Evolutionary conservation across 2,888 invertebrate species (phyloP), one percentile per base, ranked within the genome.

Genomic region (Prosapia bicincta): DNA sequence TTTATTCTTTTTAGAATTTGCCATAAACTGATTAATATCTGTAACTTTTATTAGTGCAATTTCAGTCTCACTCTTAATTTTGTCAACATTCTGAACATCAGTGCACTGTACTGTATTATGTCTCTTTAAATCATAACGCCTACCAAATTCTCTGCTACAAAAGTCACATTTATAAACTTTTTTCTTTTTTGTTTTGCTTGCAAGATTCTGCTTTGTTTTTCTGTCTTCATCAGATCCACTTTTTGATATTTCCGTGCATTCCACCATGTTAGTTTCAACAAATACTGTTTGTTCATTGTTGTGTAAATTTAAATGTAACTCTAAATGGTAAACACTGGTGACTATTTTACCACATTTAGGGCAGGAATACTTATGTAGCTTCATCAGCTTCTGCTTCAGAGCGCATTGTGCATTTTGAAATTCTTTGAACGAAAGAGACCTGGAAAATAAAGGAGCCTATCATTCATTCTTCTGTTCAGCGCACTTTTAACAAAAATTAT

Each of bases 371-470:
- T 30, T 71, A 30, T 72, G 1, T 15, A 43, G 10, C 67, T 68
- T 10, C 20, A 68, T 20, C 28, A 73, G 25, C 54, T 43, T 73
- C 26, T 32, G 43, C 28, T 23, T 73, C 73, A 73, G 66, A n/a
- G 73, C 67, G 38, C 43, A 68, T 26, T 32, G 38, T 26, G 73
- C 73, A 68, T 43, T 25, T 32, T 38, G 20, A 68, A 26, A 73
- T 38, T 68, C 43, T 73, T 69, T 73, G 73, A 73, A 73, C 68
- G 73, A 43, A 23, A 73, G 68, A 38, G 24, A 73, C 73, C 73
- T 73, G 73, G 26, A 73, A 73, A 73, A 73, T 73, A 73, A 73
- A 73, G 73, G 68, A 73, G 73, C 73, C 69, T 68, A 24, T 73
- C 73, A 73, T 43, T 15, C 25, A 70, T 70, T 70, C 43, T 24